Evolutionary conservation across 2,888 invertebrate genomes (phyloP).

Genomic region (Aspidapion aeneum): DNA sequence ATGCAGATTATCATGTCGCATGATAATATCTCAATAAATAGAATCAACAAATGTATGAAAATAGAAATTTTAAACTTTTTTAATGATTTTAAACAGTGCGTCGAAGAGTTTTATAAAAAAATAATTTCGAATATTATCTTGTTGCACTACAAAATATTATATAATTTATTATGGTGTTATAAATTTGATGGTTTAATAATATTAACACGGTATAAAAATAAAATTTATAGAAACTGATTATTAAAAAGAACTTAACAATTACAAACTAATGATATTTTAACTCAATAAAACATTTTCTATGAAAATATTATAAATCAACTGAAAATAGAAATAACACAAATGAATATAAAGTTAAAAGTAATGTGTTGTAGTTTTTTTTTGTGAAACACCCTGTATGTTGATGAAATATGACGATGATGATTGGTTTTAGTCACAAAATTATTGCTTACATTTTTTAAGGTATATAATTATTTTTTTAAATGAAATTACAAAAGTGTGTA

Average conservation of each 20-base stretch:
- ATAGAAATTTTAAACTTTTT: neutral
- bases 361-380: too few species aligned
- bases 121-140: neutral
- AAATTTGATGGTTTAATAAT: too few species aligned
- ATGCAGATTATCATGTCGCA: neutral
- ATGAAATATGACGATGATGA: neutral
- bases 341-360: too few species aligned
- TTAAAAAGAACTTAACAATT: too few species aligned
- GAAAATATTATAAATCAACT: too few species aligned
- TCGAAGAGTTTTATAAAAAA: neutral
- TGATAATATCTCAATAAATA: neutral
- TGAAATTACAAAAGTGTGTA: conserved; percentile 34
- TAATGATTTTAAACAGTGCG: neutral
- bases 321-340: too few species aligned
- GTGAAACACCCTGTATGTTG: neutral
- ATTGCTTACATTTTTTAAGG: neutral
- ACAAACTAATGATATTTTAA: too few species aligned
- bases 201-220: too few species aligned
- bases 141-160: neutral
- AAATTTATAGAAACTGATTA: too few species aligned
- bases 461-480: conserved; percentile 8
- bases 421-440: neutral
- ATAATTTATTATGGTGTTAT: too few species aligned
- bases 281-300: too few species aligned
- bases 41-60: neutral